Evolutionary conservation across 1,140 invertebrate genomes (phyloP).

Genomic region (Tetragnatha versicolor): DNA sequence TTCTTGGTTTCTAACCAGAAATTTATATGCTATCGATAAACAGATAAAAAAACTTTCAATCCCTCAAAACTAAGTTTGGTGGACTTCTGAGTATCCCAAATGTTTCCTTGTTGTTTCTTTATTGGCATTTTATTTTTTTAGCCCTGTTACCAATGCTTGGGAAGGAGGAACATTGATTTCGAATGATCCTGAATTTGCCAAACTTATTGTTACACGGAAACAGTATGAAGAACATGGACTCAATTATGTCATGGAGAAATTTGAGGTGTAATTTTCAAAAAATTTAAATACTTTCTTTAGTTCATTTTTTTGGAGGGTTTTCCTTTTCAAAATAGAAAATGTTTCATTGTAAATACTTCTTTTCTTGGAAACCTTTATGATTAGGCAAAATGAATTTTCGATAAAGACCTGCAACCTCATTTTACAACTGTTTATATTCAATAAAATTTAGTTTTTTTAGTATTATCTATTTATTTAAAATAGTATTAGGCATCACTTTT

Average conservation of each 20-base stretch:
- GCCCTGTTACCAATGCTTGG: conserved; percentile 86
- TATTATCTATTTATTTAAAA: too few relatives aligned
- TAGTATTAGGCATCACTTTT: too few relatives aligned
- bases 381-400: too few relatives aligned
- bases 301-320: conserved; percentile 13
- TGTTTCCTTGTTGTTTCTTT: background rate
- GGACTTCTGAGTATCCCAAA: background rate
- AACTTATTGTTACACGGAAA: conserved; percentile 78
- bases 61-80: background rate
- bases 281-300: background rate
- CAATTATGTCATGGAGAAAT: conserved; percentile 58
- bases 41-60: too few relatives aligned
- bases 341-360: too few relatives aligned
- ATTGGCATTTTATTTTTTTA: conserved; percentile 62
- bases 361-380: too few relatives aligned
- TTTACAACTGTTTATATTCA: too few relatives aligned
- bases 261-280: conserved; percentile 53
- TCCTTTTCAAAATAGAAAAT: too few relatives aligned
- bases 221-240: conserved; percentile 87
- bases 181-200: conserved; percentile 76
- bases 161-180: conserved; percentile 81
- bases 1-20: too few relatives aligned
- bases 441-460: too few relatives aligned
- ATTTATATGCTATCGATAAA: too few relatives aligned
- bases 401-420: too few relatives aligned